Evolutionary conservation across 2,888 invertebrate species (phyloP).

Genomic region (Thymelicus acteon): DNA sequence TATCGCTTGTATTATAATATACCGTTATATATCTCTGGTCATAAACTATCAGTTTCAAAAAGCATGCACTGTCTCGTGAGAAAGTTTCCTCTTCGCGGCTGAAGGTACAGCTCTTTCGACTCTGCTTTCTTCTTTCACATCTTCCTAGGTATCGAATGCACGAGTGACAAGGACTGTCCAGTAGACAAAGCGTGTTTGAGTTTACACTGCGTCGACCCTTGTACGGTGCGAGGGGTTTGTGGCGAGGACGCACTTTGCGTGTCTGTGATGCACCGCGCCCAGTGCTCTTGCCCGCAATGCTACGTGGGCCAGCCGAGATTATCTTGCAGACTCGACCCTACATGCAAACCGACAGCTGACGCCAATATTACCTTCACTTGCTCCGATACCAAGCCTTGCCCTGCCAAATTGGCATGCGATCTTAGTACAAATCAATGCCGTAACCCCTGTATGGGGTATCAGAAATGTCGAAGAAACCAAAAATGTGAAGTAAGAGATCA

Average conservation of each 20-base stretch:
- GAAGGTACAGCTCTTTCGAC: constrained; percentile 91
- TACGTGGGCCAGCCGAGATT: constrained; percentile 93
- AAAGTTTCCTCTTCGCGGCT: constrained; percentile 95
- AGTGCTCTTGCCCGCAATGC: constrained; percentile 95
- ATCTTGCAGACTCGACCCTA: constrained; percentile 91
- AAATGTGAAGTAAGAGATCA: constrained; percentile 95
- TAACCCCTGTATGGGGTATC: constrained; percentile 90
- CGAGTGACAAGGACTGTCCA: constrained; percentile 95
- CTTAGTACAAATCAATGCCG: constrained; percentile 88
- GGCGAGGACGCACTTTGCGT: constrained; percentile 95
- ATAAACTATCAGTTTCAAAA: constrained; percentile 84
- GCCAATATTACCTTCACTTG: constrained; percentile 87
- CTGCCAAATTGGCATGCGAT: constrained; percentile 90
- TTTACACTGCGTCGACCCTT: constrained; percentile 96
- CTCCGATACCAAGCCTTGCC: constrained; percentile 88
- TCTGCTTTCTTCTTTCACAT: constrained; percentile 85
- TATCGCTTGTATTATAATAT: constrained; percentile 86
- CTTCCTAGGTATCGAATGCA: constrained; percentile 93
- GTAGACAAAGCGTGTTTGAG: constrained; percentile 96
- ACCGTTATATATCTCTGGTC: constrained; percentile 81
- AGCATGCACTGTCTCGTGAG: constrained; percentile 91
- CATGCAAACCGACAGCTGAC: constrained; percentile 88
- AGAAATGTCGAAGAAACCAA: constrained; percentile 92
- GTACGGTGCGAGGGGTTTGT: constrained; percentile 94
- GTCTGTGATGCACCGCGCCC: constrained; percentile 92